phyloP scores from a whole-genome alignment of 2,797 vertebrate genomes.

The Nyctibius grandis region DNA sequence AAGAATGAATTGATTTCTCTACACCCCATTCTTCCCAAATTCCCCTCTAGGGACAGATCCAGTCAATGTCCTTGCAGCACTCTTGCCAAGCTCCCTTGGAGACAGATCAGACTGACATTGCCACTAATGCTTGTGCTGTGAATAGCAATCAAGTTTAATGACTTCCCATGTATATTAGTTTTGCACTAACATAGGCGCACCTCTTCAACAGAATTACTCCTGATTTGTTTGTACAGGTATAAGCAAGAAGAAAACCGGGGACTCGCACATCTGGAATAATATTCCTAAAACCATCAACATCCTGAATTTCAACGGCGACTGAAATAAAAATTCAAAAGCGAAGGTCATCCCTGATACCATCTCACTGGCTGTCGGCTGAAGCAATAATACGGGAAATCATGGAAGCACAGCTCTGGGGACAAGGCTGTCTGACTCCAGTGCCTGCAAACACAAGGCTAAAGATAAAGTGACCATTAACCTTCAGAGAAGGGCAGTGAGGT shows the following conservation, averaged over 20 bases:
- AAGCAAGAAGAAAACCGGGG: background rate
- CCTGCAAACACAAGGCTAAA: slow-evolving; percentile 31
- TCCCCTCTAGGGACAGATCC: slow-evolving; percentile 36
- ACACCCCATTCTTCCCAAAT: background rate
- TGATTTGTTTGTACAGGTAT: background rate
- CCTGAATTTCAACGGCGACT: background rate
- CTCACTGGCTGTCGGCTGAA: background rate
- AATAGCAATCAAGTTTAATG: slow-evolving; percentile 32
- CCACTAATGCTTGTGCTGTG: background rate
- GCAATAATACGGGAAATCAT: background rate
- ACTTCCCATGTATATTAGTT: slow-evolving; percentile 43
- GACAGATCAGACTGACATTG: background rate
- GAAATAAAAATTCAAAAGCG: background rate
- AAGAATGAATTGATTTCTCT: slow-evolving; percentile 34
- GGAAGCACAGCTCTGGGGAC: background rate
- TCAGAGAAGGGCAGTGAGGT: slow-evolving; percentile 21
- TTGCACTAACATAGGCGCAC: background rate
- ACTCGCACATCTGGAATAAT: slow-evolving; percentile 32
- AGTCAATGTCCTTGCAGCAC: background rate
- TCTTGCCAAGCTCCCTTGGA: background rate
- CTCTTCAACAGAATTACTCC: background rate
- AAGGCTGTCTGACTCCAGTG: slow-evolving; percentile 13
- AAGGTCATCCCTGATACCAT: slow-evolving; percentile 15
- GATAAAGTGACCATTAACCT: slow-evolving; percentile 57
- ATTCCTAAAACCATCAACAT: slow-evolving; percentile 6